These are phyloP conservation scores for Corvus hawaiiensis DNA, from an alignment of 2,113 vertebrate species.

Conservation along the genomic window DNA sequence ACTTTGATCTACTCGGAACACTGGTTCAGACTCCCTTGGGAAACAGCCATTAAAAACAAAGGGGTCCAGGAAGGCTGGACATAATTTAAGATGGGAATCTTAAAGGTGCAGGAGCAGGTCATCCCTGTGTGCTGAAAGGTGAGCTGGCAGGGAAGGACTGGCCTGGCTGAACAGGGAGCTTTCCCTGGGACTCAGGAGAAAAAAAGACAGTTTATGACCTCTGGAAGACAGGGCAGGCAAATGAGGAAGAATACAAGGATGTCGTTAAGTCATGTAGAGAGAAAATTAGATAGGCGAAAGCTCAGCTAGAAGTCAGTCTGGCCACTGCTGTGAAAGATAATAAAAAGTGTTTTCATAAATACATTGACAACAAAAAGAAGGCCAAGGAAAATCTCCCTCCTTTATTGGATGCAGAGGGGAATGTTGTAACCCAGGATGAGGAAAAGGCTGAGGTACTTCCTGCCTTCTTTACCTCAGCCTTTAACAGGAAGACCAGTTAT, in stretches of 20 bases:
- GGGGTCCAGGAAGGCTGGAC: background rate
- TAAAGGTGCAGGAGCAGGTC: background rate
- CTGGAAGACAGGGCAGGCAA: background rate
- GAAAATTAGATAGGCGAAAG: background rate
- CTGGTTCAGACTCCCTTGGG: background rate
- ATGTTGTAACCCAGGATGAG: background rate
- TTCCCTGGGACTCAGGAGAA: background rate
- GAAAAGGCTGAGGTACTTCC: background rate
- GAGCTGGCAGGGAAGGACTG: background rate
- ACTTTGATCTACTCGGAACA: background rate
- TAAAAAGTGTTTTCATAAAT: background rate
- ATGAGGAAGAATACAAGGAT: background rate
- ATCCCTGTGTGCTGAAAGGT: background rate
- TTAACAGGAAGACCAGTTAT: background rate
- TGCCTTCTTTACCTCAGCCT: background rate
- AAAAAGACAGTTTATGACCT: background rate
- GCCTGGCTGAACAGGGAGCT: background rate
- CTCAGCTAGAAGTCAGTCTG: background rate
- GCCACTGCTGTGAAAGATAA: background rate
- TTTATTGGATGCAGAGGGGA: background rate
- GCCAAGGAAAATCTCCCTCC: background rate
- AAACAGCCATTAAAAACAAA: background rate
- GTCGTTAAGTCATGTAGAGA: background rate
- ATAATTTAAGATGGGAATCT: background rate
- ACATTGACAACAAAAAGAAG: background rate